A percentile compares a stretch with the other conserved stretches of the same genome.
These are phyloP conservation scores for Pammene fasciana DNA, from an alignment of 2,888 invertebrate species.

Conservation along the genomic window DNA sequence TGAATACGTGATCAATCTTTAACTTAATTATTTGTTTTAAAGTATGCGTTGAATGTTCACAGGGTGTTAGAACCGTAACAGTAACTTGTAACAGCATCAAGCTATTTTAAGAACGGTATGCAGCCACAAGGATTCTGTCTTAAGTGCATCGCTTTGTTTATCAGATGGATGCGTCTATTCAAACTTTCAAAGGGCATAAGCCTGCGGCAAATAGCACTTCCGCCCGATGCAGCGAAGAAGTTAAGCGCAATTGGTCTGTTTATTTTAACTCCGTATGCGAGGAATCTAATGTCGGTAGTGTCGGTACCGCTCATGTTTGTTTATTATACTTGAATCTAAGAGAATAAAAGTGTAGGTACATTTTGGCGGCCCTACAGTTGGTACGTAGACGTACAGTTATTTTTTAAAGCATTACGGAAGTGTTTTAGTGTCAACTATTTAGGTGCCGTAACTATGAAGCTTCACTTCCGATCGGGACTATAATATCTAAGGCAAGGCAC, in stretches of 20 bases:
- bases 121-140: constrained; percentile 61
- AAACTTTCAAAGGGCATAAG: constrained; percentile 52
- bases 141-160: constrained; percentile 75
- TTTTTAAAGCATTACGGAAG: constrained; percentile 25
- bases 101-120: constrained; percentile 73
- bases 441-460: constrained; percentile 20
- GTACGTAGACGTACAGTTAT: constrained; percentile 30
- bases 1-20: constrained; percentile 5
- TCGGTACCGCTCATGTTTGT: too few relatives aligned
- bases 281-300: constrained; percentile 24
- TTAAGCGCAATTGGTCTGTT: constrained; percentile 33
- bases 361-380: constrained; percentile 1
- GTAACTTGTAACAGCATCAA: constrained; percentile 45
- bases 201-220: constrained; percentile 59
- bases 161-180: constrained; percentile 70
- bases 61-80: constrained; percentile 52
- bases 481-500: constrained; percentile 16
- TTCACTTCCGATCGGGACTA: constrained; percentile 29
- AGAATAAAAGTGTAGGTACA: not conserved
- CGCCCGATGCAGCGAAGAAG: constrained; percentile 44
- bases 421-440: constrained; percentile 38
- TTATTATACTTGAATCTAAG: constrained; percentile 6
- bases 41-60: constrained; percentile 23
- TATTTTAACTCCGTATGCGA: constrained; percentile 32
- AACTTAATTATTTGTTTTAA: constrained; percentile 21